These are phyloP conservation scores for Myrmecophaga tridactyla DNA, from an alignment of 2,113 vertebrate genomes.

Conservation along the genomic window DNA sequence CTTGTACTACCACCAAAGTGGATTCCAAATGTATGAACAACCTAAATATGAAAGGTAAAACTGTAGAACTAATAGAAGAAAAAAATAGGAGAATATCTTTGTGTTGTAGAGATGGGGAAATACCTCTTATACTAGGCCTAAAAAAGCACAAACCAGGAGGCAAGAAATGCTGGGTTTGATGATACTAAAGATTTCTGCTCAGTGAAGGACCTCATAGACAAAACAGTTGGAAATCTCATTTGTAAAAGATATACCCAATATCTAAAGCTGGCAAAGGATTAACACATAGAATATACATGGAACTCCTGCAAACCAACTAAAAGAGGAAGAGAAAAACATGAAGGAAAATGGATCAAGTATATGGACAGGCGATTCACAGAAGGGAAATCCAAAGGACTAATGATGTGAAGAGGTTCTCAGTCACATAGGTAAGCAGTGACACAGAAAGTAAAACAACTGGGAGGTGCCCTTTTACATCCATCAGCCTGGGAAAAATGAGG, in stretches of 20 bases:
- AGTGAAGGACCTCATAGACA: background rate
- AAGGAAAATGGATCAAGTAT: background rate
- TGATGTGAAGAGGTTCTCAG: background rate
- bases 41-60: background rate
- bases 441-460: background rate
- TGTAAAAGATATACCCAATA: background rate
- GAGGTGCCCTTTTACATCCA: background rate
- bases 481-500: background rate
- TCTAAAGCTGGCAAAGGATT: background rate
- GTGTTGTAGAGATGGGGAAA: background rate
- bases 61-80: no score
- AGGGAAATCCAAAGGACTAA: background rate
- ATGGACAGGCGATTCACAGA: background rate
- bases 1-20: background rate
- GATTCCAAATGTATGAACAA: background rate
- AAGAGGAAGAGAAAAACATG: background rate
- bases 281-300: background rate
- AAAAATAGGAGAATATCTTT: background rate
- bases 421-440: background rate
- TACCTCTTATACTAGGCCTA: background rate
- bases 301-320: background rate
- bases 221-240: background rate
- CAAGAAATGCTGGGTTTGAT: background rate
- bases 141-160: background rate
- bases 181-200: background rate